Conservation (phyloP, 2,113 vertebrate genomes). For the Bos taurus region ARS-UCD2.0 NC_037338.1:73866001-73866500, state of each 20-base stretch:
- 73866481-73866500: neutral
- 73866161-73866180: neutral
- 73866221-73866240: neutral
- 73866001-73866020: neutral
- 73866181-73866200: neutral
- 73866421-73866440: neutral
- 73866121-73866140: neutral
- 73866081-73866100: neutral
- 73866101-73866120: neutral
- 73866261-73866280: neutral
- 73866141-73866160: constrained; percentile 3
- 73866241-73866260: neutral
- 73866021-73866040: neutral
- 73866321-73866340: neutral
- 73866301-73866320: neutral
- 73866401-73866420: neutral
- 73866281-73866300: neutral
- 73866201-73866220: neutral
- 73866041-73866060: neutral
- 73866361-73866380: neutral
- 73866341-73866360: neutral
- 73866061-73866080: neutral
- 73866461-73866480: neutral
- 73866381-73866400: neutral
- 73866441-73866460: neutral